Conservation (phyloP, 2,888 invertebrate genomes). For the Caenorhabditis sp. region DNA sequence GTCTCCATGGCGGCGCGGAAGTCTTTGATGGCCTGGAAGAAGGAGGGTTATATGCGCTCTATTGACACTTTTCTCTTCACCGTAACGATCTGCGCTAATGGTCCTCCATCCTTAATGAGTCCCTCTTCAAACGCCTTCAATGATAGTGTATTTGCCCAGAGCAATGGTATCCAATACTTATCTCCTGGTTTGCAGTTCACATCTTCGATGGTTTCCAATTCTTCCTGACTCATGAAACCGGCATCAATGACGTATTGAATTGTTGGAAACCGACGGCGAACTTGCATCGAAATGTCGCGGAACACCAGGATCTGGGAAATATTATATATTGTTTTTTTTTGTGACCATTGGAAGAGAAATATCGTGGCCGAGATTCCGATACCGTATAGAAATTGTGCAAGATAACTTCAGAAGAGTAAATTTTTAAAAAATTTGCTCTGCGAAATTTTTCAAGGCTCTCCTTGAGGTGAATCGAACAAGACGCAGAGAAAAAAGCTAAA, state of each 20-base stretch:
- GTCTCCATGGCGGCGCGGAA: constrained; percentile 49
- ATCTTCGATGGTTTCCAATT: constrained; percentile 40
- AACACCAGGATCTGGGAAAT: constrained; percentile 53
- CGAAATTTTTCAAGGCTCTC: too few relatives aligned
- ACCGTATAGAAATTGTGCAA: too few relatives aligned
- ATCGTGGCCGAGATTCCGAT: too few relatives aligned
- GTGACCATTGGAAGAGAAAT: too few relatives aligned
- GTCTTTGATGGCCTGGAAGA: constrained; percentile 34
- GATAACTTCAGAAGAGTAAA: too few relatives aligned
- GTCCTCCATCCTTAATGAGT: constrained; percentile 6
- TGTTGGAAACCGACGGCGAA: constrained; percentile 57
- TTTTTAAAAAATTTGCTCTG: too few relatives aligned
- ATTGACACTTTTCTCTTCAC: too few relatives aligned
- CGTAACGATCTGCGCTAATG: background rate
- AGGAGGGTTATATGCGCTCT: too few relatives aligned
- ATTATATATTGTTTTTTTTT: too few relatives aligned
- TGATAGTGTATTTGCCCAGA: constrained; percentile 54
- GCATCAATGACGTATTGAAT: constrained; percentile 48
- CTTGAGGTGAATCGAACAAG: too few relatives aligned
- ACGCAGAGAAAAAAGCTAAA: too few relatives aligned
- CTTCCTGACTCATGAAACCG: constrained; percentile 43
- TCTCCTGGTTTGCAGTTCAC: constrained; percentile 39
- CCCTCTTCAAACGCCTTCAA: constrained; percentile 20
- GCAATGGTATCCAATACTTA: constrained; percentile 67
- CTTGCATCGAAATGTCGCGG: constrained; percentile 61